Conservation (phyloP, 2,113 vertebrate genomes). For the Notothenia rossii region DNA sequence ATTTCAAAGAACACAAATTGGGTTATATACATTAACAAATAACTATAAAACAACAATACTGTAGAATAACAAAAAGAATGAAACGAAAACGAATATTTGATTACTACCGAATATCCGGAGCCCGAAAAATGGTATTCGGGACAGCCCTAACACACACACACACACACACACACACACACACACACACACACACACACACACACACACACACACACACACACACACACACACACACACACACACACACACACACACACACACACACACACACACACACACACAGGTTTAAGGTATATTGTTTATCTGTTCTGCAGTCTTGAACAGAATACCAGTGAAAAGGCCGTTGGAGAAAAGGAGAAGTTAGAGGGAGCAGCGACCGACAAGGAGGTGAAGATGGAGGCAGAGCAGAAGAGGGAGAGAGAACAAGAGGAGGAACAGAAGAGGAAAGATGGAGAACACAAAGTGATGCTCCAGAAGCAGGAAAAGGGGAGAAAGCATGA, state of each 20-base stretch:
- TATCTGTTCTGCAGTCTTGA: slow-evolving; percentile 78
- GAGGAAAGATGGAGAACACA: slow-evolving; percentile 48
- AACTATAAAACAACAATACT: too few species aligned
- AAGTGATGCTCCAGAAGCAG: slow-evolving; percentile 17
- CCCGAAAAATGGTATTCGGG: too few species aligned
- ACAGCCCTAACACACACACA: too few species aligned
- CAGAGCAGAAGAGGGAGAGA: slow-evolving; percentile 38
- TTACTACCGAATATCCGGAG: too few species aligned
- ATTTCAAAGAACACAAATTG: too few species aligned
- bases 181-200: too few species aligned
- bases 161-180: too few species aligned
- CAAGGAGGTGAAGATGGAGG: slow-evolving; percentile 28
- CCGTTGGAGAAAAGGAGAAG: slow-evolving; percentile 42
- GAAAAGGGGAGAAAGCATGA: slow-evolving; percentile 55
- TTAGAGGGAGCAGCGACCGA: slow-evolving; percentile 38
- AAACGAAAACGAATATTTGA: too few species aligned
- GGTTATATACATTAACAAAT: too few species aligned
- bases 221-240: slow-evolving; percentile 4
- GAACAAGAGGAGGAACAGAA: slow-evolving; percentile 50
- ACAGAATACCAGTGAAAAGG: slow-evolving; percentile 65
- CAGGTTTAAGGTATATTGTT: slow-evolving; percentile 61
- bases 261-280: too few species aligned
- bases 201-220: not conserved
- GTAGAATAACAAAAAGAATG: too few species aligned
- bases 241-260: slow-evolving; percentile 5